These are phyloP conservation scores for Rhimphoctona megacephalus DNA, from an alignment of 2,888 invertebrate genomes.

Conservation along the genomic window DNA sequence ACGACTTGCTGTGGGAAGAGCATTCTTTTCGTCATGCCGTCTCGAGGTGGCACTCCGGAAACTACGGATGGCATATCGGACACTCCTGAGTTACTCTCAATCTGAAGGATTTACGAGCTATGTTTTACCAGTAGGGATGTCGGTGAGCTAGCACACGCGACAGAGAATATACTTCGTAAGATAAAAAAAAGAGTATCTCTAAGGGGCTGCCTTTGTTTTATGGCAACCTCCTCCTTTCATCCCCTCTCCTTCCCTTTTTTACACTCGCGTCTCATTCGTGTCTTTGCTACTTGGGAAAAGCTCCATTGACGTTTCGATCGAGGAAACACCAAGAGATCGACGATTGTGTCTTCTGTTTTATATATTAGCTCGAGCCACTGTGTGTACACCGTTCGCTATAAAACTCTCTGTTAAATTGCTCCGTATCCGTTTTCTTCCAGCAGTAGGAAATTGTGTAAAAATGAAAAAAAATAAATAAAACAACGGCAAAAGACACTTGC, in stretches of 20 bases:
- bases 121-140: conserved; percentile 59
- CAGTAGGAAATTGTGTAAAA: background rate
- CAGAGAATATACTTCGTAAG: conserved; percentile 13
- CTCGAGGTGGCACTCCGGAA: conserved; percentile 30
- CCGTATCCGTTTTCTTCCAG: background rate
- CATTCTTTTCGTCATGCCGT: conserved; percentile 69
- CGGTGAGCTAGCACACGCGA: conserved; percentile 34
- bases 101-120: conserved; percentile 76
- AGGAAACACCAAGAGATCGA: conserved; percentile 8
- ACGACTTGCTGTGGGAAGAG: conserved; percentile 38
- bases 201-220: conserved; percentile 12
- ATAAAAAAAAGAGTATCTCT: background rate
- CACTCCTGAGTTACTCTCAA: conserved; percentile 77
- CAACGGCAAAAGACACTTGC: background rate
- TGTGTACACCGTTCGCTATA: background rate
- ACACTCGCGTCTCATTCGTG: conserved; percentile 28
- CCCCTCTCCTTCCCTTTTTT: background rate
- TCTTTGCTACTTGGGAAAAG: conserved; percentile 15
- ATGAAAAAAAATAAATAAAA: background rate
- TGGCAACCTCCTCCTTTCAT: background rate
- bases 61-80: conserved; percentile 73
- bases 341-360: conserved; percentile 31
- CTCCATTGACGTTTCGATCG: conserved; percentile 47
- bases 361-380: background rate
- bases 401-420: conserved; percentile 10